These are phyloP conservation scores for Theropithecus gelada DNA, from an alignment of 2,113 vertebrate genomes.

Conservation along the genomic window DNA sequence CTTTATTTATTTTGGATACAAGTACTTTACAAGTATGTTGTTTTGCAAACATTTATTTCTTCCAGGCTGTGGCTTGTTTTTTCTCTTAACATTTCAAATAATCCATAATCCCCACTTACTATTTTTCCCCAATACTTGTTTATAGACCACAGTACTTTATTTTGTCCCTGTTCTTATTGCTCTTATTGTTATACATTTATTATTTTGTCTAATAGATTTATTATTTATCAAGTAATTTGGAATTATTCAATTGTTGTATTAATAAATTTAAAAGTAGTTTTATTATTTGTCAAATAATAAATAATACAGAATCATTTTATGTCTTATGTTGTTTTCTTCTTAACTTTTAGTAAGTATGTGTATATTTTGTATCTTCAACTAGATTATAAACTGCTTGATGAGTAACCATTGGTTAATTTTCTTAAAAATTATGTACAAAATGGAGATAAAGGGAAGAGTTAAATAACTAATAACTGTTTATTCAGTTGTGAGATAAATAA, in stretches of 20 bases:
- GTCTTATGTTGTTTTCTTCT: conserved; percentile 1
- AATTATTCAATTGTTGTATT: too few relatives aligned
- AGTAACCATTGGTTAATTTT: background rate
- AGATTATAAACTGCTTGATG: background rate
- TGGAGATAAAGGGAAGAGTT: background rate
- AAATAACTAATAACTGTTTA: background rate
- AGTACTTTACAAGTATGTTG: background rate
- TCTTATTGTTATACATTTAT: background rate
- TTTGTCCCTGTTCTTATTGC: background rate
- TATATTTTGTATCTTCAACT: conserved; percentile 12
- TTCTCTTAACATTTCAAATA: conserved; percentile 23
- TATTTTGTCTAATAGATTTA: background rate
- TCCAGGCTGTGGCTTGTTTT: background rate
- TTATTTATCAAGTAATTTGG: too few relatives aligned
- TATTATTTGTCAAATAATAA: background rate
- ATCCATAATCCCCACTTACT: background rate
- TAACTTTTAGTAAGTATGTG: background rate
- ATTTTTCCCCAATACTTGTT: background rate
- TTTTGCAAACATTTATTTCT: background rate
- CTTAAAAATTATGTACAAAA: background rate
- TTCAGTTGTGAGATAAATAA: background rate
- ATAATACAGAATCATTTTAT: background rate
- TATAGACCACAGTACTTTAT: background rate
- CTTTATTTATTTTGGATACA: background rate
- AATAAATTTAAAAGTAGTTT: too few relatives aligned